Conservation (phyloP, 1,140 invertebrate species). For the Lineus longissimus region DNA sequence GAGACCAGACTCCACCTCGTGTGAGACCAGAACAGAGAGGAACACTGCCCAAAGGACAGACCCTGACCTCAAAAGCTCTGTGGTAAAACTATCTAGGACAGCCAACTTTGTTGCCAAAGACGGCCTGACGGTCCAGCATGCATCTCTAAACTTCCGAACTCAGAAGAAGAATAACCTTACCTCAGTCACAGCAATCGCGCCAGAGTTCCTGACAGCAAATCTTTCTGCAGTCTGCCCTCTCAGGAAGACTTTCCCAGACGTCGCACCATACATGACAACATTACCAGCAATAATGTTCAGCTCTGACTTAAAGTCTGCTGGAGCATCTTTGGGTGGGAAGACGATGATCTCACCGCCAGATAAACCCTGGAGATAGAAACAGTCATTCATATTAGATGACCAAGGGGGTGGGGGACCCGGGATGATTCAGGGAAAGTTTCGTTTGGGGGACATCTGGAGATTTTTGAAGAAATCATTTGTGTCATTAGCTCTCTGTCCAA, state of each 20-base stretch:
- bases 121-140: no score
- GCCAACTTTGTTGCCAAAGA: no score
- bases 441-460: no score
- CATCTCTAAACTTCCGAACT: no score
- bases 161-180: slow-evolving; percentile 35
- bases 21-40: no score
- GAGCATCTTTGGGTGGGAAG: slow-evolving; percentile 81
- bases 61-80: no score
- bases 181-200: slow-evolving; percentile 83
- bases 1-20: no score
- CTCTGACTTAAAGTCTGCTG: slow-evolving; percentile 75
- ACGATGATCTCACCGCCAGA: slow-evolving; percentile 94
- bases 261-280: slow-evolving; percentile 96
- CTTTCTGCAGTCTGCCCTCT: slow-evolving; percentile 94
- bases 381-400: slow-evolving; percentile 5
- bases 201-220: slow-evolving; percentile 97
- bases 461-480: no score
- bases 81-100: no score
- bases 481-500: no score
- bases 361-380: slow-evolving; percentile 66
- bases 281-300: slow-evolving; percentile 97
- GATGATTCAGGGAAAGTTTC: no score
- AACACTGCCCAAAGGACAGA: no score
- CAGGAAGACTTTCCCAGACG: slow-evolving; percentile 89
- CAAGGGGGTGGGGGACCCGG: background rate